A percentile compares a stretch with the other conserved stretches of the same genome.
Conservation (phyloP, 2,888 invertebrate species). For the Mechanitis messenoides region DNA sequence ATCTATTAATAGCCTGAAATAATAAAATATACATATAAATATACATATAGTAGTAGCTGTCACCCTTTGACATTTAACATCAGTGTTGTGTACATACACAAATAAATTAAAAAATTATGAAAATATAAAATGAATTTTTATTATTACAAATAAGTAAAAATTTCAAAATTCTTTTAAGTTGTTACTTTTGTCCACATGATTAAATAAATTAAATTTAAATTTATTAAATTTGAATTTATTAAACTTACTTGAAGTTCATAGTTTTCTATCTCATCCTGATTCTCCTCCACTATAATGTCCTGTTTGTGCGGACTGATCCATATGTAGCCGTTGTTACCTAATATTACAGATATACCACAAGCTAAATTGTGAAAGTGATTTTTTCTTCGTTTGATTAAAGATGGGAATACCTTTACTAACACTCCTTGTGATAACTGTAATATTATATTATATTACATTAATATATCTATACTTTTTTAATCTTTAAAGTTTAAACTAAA, state of each 20-base stretch:
- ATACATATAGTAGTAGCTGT: no score
- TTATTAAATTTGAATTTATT: no score
- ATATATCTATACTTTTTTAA: neutral
- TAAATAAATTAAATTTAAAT: no score
- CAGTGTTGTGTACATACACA: no score
- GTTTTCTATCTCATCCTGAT: slow-evolving; percentile 48
- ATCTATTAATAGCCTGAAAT: slow-evolving; percentile 79
- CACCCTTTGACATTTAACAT: no score
- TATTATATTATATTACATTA: neutral
- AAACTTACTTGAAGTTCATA: slow-evolving; percentile 46
- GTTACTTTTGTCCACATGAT: no score
- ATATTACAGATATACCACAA: slow-evolving; percentile 92
- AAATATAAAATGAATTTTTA: no score
- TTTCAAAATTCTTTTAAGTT: no score
- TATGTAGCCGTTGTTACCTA: slow-evolving; percentile 97
- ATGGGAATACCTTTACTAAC: slow-evolving; percentile 92
- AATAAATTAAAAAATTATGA: no score
- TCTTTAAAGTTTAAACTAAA: neutral
- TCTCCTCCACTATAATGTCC: slow-evolving; percentile 70
- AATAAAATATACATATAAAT: neutral
- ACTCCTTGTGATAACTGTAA: slow-evolving; percentile 89
- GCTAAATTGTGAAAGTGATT: slow-evolving; percentile 96
- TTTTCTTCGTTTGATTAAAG: slow-evolving; percentile 93
- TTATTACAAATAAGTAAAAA: no score
- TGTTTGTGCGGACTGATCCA: slow-evolving; percentile 88